Evolutionary conservation across 92 coral and sea anemone species (phyloP), one percentile per base, ranked within the genome.

Genomic region (Micromussa lordhowensis): DNA sequence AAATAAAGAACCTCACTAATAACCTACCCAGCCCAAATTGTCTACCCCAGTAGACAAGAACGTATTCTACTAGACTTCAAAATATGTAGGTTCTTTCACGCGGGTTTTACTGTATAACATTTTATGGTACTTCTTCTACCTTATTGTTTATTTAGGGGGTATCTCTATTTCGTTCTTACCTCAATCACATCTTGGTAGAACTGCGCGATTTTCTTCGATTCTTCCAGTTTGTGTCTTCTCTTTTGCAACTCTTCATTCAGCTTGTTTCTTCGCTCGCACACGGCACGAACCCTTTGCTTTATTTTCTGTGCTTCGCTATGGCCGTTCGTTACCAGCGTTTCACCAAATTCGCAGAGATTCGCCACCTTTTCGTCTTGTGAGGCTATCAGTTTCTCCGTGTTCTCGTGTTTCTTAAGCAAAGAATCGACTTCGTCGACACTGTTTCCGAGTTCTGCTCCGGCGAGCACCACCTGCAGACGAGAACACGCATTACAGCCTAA

Each of bases 171-270:
- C n/a, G n/a, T 57, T 17, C 21, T 57, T 61, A 96, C 99, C 97
- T 97, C 99, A 18, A 97, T 96, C 38, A 96, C 96, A 83, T 95
- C 98, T 85, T 95, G 99, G 64, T 94, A 97, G 82, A 97, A 97
- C 93, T 94, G 99, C 49, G 95, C 94, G 31, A 96, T 93, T 77
- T 93, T 94, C 85, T 87, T 92, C 5, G 99, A 97, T 75, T 97
- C 96, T 68, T 95, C 96, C 77, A 97, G 84, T 89, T 96, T 96
- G 24, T 38, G 61, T 32, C 95, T 91, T 79, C 98, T 94, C 80
- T 94, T 93, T 40, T 59, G 86, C 26, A 97, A 49, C 72, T 94
- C 96, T 24, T 89, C 92, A 48, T 92, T 88, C 86, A 97, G 86
- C 69, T 94, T 95, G 69, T 89, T 90, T 66, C 98, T 91, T 58